Base-by-base conservation (phyloP, 37 sponge, comb jelly and placozoan species). In the Beroe forskalii region DNA sequence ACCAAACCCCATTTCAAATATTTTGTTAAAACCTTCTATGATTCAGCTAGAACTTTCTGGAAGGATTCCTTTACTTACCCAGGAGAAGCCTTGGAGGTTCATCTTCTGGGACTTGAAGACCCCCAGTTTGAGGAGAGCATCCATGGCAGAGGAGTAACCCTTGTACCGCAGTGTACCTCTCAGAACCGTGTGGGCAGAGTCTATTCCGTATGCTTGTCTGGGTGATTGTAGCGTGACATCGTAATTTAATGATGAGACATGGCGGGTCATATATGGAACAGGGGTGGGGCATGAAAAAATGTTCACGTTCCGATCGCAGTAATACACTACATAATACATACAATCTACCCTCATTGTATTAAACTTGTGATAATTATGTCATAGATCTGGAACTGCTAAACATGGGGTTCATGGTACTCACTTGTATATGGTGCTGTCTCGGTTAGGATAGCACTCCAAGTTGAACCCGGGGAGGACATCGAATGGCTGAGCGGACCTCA, bases 151-250 rank as follows among this genome's bases (percentile, higher is more conserved):
- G 67, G 24, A 39, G 62, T 67, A 39, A 60, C 93, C 98, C 92
- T 91, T 91, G 93, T 96, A 96, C 89, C 99, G 90, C 35, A 96
- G 90, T 32, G 94, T 95, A 0, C 99, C 95, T 38, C 99, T 62
- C 20, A 94, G 32, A 23, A 96, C 62, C 4, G 95, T 94, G 33
- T 92, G 42, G 22, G 92, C 99, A n/a, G 93, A 90, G 0, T 76
- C 91, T 30, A 97, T 93, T 40, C 91, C 90, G 60, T 97, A 97
- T 31, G 92, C 62, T 31, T 94, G 93, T 3, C 60, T 24, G 40
- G n/a, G n/a, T n/a, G n/a, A n/a, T n/a, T n/a, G n/a, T n/a, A n/a
- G n/a, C n/a, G n/a, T 19, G 17, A n/a, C n/a, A n/a, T n/a, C n/a
- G n/a, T n/a, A n/a, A n/a, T n/a, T n/a, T n/a, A n/a, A n/a, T n/a